phyloP scores from a whole-genome alignment of 1,140 invertebrate genomes.

The Notospermus geniculatus region DNA sequence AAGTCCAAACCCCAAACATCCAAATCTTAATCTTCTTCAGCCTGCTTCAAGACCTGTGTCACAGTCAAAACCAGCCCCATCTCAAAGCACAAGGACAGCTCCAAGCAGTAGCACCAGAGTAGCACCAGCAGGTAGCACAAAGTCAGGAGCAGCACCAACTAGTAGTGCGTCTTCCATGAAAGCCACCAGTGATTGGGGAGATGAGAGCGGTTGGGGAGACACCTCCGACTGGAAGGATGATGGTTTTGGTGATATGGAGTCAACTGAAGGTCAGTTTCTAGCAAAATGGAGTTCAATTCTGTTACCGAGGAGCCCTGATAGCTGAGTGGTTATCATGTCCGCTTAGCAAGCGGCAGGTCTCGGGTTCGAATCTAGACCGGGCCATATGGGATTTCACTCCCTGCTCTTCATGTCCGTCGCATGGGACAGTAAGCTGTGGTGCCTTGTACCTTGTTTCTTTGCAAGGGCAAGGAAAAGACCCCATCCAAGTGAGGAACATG shows the following conservation, averaged over 20 bases:
- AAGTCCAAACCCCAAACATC: neutral
- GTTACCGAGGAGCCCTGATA: too few species aligned
- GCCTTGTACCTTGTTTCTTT: too few species aligned
- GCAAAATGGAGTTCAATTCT: constrained; percentile 11
- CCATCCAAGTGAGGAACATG: too few species aligned
- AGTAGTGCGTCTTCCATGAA: constrained; percentile 8
- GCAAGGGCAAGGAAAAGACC: too few species aligned
- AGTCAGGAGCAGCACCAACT: constrained; percentile 5
- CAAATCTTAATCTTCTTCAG: neutral
- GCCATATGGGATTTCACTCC: too few species aligned
- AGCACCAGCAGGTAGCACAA: constrained; percentile 3
- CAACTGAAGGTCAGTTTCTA: constrained; percentile 9
- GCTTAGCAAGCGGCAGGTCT: too few species aligned
- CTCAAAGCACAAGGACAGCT: constrained; percentile 13
- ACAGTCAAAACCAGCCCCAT: constrained; percentile 4
- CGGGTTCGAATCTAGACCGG: too few species aligned
- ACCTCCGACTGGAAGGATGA: constrained; percentile 28
- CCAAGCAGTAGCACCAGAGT: constrained; percentile 12
- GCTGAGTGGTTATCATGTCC: too few species aligned
- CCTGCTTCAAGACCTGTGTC: neutral
- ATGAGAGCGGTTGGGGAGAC: constrained; percentile 30
- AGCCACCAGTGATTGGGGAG: constrained; percentile 13
- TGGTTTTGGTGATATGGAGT: constrained; percentile 22
- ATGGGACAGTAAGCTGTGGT: too few species aligned
- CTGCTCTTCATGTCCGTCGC: too few species aligned